Percentiles rank a stretch among this genome's conserved stretches.
Conservation (phyloP, 2,113 vertebrate genomes). For the Toxostoma redivivum region DNA sequence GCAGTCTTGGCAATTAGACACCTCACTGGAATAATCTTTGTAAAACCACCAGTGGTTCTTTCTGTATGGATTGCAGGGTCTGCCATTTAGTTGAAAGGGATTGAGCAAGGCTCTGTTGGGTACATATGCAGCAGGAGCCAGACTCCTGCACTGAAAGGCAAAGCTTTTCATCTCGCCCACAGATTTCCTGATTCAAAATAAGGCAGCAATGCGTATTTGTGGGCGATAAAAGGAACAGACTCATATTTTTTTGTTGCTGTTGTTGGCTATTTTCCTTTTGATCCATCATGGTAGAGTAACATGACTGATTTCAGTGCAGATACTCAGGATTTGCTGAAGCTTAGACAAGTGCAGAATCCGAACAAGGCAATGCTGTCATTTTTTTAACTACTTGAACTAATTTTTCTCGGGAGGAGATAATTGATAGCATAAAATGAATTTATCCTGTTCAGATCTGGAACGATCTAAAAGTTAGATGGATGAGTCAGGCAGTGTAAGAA, state of each 20-base stretch:
- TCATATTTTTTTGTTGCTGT: neutral
- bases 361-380: neutral
- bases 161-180: neutral
- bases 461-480: neutral
- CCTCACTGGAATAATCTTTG: neutral
- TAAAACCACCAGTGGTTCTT: neutral
- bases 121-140: neutral
- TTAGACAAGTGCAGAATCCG: neutral
- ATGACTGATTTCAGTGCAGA: neutral
- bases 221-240: neutral
- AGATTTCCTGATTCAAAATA: slow-evolving; percentile 8
- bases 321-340: neutral
- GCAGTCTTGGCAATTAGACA: neutral
- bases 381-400: neutral
- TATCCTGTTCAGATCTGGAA: neutral
- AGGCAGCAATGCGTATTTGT: neutral
- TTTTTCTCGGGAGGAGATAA: neutral
- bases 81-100: neutral
- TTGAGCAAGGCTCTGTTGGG: neutral
- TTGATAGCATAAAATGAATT: neutral
- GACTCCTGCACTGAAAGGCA: neutral
- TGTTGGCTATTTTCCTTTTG: slow-evolving; percentile 11
- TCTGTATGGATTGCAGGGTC: neutral
- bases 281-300: neutral
- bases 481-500: neutral